These are phyloP conservation scores for Scalopus aquaticus DNA, from an alignment of 2,113 vertebrate species.

Conservation along the genomic window DNA sequence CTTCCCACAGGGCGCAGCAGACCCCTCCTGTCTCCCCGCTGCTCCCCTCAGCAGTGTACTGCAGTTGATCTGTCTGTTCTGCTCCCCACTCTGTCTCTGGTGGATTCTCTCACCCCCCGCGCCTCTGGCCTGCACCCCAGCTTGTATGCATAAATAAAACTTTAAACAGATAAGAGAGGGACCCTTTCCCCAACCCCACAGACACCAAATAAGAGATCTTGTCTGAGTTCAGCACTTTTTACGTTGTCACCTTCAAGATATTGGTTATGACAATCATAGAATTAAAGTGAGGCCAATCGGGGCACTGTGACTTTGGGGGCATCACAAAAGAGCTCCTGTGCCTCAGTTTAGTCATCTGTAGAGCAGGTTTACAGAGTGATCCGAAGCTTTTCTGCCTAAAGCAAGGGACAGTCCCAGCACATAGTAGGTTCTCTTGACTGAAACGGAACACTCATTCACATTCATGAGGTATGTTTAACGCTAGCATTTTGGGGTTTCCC, in stretches of 20 bases:
- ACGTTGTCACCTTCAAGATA: not conserved
- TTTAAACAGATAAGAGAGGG: too few relatives aligned
- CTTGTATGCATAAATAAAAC: too few relatives aligned
- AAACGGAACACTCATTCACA: not conserved
- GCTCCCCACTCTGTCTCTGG: too few relatives aligned
- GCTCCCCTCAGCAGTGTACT: too few relatives aligned
- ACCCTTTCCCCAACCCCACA: not conserved
- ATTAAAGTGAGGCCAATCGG: not conserved
- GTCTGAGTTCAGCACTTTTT: not conserved
- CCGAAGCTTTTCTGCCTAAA: not conserved
- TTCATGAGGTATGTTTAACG: not conserved
- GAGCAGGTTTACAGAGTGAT: not conserved
- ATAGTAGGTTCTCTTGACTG: not conserved
- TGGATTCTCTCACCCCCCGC: too few relatives aligned
- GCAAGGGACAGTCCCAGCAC: not conserved
- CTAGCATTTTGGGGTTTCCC: not conserved
- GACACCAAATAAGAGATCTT: not conserved
- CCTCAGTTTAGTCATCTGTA: not conserved
- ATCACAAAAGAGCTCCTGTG: too few relatives aligned
- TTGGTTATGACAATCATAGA: not conserved
- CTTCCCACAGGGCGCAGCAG: too few relatives aligned
- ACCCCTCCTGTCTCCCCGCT: too few relatives aligned
- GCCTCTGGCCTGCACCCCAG: too few relatives aligned
- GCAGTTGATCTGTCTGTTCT: too few relatives aligned
- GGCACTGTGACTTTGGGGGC: too few relatives aligned